Evolutionary conservation across 2,888 invertebrate genomes (phyloP), one percentile per base, ranked within the genome.

Genomic region (Pollenia labialis): DNA sequence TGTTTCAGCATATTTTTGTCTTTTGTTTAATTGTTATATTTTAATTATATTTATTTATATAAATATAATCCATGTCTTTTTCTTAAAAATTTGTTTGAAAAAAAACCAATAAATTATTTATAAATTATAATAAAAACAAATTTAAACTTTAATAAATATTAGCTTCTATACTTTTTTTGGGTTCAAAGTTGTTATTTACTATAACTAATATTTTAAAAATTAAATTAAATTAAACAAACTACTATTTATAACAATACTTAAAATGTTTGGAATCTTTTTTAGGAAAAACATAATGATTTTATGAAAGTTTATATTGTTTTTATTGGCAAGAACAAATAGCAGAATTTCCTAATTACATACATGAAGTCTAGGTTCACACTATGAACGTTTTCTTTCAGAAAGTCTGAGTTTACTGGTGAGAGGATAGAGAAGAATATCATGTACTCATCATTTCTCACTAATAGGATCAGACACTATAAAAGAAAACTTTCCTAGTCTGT

Each of bases 91-190:
- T 68, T 16, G 12, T 60, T 9, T 40, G 52, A 84, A 54, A 76
- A 66, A 52, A 9, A 76, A 72, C 50, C 48, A 42, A 23, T 69
- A 62, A 64, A 68, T 58, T 82, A 81, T 14, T 40, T 75, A 69
- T 50, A 81, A 62, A 85, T 66, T 16, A 60, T 74, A 46, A 66
- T 32, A 79, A 62, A 82, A 79, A 72, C 56, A 86, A 85, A 54
- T 48, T 58, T 50, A 23, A 74, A 62, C 52, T 82, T 68, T 85
- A 76, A 85, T 85, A 84, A 87, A 84, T 87, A 88, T 85, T 89
- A 89, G 89, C 89, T 89, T 89, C 89, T 89, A 84, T 88, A 87
- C 88, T 89, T 89, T 87, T 81, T 81, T 84, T 87, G 66, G 84
- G 62, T 81, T 80, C 62, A 77, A 81, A 56, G 68, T 85, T 76